These are phyloP conservation scores for Cryptocephalus moraei DNA, from an alignment of 2,888 invertebrate genomes.

Conservation along the genomic window DNA sequence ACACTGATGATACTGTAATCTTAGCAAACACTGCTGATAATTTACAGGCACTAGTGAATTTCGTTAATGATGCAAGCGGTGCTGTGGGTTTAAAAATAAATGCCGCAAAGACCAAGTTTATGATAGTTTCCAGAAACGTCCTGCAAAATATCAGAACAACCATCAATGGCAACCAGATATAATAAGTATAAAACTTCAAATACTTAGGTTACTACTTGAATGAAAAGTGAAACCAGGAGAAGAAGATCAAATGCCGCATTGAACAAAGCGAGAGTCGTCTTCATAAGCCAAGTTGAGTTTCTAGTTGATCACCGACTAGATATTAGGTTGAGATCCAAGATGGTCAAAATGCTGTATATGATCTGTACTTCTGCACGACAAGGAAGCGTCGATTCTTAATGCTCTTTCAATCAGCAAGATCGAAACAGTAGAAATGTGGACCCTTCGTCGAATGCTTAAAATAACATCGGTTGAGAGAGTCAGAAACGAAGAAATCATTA, in stretches of 20 bases:
- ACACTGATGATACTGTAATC: background rate
- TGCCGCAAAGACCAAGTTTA: background rate
- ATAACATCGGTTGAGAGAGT: constrained; percentile 1
- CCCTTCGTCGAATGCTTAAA: background rate
- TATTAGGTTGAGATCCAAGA: background rate
- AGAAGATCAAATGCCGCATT: too few relatives aligned
- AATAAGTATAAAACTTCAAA: background rate
- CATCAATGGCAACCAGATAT: background rate
- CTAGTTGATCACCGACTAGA: background rate
- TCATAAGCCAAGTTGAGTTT: background rate
- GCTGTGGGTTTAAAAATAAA: background rate
- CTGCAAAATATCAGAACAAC: background rate
- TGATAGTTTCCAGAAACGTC: background rate
- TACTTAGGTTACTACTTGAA: background rate
- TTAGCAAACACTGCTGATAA: background rate
- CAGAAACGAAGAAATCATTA: background rate
- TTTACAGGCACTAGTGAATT: too few relatives aligned
- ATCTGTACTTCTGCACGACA: background rate
- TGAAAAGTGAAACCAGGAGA: too few relatives aligned
- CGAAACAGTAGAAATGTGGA: background rate
- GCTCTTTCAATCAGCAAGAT: background rate
- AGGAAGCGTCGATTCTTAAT: constrained; percentile 3
- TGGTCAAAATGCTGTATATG: background rate
- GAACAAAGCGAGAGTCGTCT: too few relatives aligned
- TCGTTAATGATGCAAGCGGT: background rate